Evolutionary conservation across 2,113 vertebrate species (phyloP).

Genomic region (Nothoprocta perdicaria): DNA sequence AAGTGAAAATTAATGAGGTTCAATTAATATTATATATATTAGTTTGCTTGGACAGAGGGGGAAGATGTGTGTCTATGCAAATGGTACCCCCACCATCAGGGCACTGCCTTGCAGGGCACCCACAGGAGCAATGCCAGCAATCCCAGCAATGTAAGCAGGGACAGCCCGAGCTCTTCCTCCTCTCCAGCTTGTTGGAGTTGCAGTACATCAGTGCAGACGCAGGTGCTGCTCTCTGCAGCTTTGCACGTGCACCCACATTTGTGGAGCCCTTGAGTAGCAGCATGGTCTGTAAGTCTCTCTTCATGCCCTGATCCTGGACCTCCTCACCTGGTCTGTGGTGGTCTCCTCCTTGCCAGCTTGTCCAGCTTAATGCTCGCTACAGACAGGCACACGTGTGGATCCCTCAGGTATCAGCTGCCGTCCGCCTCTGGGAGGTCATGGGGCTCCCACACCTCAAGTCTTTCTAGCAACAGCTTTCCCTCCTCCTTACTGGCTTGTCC

Average conservation of each 20-base stretch:
- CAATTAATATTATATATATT: too few species aligned
- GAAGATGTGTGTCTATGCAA: too few species aligned
- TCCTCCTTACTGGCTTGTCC: not conserved
- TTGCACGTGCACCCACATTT: not conserved
- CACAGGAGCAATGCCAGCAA: not conserved
- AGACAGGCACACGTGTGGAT: not conserved
- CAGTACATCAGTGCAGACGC: not conserved
- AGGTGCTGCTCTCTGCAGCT: not conserved
- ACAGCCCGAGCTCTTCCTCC: not conserved
- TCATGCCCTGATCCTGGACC: not conserved
- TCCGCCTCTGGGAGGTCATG: not conserved
- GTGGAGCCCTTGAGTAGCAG: not conserved
- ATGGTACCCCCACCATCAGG: not conserved
- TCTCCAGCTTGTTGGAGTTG: not conserved
- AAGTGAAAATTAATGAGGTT: too few species aligned
- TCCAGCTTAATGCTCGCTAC: not conserved
- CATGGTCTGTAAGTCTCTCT: not conserved
- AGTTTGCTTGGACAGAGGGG: too few species aligned
- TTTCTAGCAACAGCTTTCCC: not conserved
- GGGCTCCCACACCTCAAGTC: too few species aligned
- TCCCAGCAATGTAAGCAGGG: too few species aligned
- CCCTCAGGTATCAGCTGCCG: not conserved
- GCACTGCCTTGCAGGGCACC: too few species aligned
- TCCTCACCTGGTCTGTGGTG: not conserved
- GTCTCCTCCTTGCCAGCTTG: not conserved